Base-by-base conservation (phyloP, 2,888 invertebrate species). In the Epicampocera succincta region DNA sequence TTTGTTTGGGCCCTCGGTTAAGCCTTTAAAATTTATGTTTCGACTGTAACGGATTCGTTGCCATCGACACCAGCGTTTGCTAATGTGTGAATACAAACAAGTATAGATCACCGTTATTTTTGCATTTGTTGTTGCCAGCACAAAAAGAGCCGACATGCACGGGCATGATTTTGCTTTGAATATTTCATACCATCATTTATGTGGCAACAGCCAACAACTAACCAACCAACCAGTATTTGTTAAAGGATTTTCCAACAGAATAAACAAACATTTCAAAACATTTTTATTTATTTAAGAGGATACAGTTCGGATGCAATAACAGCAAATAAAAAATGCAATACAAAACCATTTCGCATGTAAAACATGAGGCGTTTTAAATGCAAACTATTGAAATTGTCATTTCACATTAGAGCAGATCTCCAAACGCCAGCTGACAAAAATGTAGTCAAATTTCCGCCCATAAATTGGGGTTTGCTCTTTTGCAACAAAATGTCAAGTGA, bases 191-290 rank as follows among this genome's bases (percentile, higher is more conserved):
- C 17, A 50, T 25, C 52, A 61, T 48, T 68, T 13, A 66, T 50
- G 54, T n/a, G 17, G 54, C 54, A 68, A 44, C 19, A 69, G 15
- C 44, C 42, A 52, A 66, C 48, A 46, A 48, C 46, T 33, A 33
- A 33, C 33, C 12, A 58, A 19, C 33, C 40, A 54, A 33, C 54
- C 38, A 69, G 54, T 63, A 69, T 69, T 75, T 69, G 54, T 46
- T 56, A 38, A 48, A 71, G 63, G 77, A 77, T 71, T 69, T 76
- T 69, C 63, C 63, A 63, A 69, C 46, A 46, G 76, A 76, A 61
- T 76, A 76, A 76, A 69, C 76, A 76, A 76, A 76, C 69, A 63
- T 69, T 76, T 60, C 46, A 65, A 65, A 74, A 74, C 48, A 40
- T 46, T 74, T 75, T 56, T 66, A 66, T 50, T 66, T 66, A 66